Conservation (phyloP, 2,113 vertebrate genomes). For the Gila orcuttii region DNA sequence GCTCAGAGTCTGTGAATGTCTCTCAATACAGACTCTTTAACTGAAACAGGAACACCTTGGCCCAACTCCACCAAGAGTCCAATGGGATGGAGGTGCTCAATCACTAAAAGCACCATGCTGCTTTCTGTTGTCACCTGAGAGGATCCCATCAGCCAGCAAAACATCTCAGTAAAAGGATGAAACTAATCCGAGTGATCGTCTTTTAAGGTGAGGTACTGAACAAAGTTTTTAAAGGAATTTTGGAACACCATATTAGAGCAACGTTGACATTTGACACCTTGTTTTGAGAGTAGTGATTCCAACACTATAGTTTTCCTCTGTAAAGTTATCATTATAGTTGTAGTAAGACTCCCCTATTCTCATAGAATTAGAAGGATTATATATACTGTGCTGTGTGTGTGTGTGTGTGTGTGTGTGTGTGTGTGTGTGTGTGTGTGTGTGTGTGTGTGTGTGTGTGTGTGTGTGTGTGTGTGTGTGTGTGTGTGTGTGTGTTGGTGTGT, state of each 20-base stretch:
- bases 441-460: too few relatives aligned
- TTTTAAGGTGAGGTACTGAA: neutral
- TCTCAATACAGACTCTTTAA: constrained; percentile 28
- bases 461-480: too few relatives aligned
- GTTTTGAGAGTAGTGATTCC: neutral
- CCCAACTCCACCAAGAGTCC: neutral
- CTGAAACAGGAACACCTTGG: constrained; percentile 42
- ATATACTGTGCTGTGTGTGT: too few relatives aligned
- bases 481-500: too few relatives aligned
- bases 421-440: too few relatives aligned
- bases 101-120: constrained; percentile 14
- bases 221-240: neutral
- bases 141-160: constrained; percentile 28
- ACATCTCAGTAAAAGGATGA: constrained; percentile 31
- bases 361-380: too few relatives aligned
- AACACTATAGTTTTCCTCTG: neutral
- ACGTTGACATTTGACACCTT: neutral
- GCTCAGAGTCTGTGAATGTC: constrained; percentile 19
- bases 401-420: too few relatives aligned
- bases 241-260: constrained; percentile 27
- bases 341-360: neutral
- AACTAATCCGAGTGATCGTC: constrained; percentile 2
- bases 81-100: constrained; percentile 14
- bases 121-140: constrained; percentile 12
- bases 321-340: neutral